A percentile compares a stretch with the other conserved stretches of the same genome.
Conservation (phyloP, 2,888 invertebrate genomes). For the Drosophila paranaensis region DNA sequence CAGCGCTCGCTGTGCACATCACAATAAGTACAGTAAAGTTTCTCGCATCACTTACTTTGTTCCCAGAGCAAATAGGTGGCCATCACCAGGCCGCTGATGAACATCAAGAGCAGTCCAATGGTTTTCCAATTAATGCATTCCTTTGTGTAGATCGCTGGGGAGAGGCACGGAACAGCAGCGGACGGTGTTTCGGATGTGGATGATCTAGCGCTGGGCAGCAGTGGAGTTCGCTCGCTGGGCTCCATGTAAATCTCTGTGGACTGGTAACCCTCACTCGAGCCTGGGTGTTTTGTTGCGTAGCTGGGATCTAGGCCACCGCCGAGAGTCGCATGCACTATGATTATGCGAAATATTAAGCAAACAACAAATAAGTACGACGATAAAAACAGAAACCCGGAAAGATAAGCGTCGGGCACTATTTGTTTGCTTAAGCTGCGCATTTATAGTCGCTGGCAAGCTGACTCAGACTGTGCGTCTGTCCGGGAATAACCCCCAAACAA, state of each 20-base stretch:
- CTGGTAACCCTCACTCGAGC: neutral
- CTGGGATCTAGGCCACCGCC: neutral
- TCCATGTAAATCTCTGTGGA: slow-evolving; percentile 20
- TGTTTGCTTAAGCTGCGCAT: neutral
- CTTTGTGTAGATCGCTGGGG: slow-evolving; percentile 27
- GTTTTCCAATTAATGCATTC: slow-evolving; percentile 69
- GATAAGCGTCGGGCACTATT: slow-evolving; percentile 41
- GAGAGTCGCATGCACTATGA: slow-evolving; percentile 37
- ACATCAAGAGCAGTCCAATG: slow-evolving; percentile 67
- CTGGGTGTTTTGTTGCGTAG: slow-evolving; percentile 8
- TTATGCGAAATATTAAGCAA: slow-evolving; percentile 53
- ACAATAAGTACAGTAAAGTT: slow-evolving; percentile 1
- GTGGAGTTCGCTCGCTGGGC: slow-evolving; percentile 37
- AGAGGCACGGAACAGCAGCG: neutral
- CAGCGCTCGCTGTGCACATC: slow-evolving; percentile 1
- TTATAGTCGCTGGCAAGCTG: neutral
- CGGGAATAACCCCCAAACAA: neutral
- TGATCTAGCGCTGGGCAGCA: slow-evolving; percentile 23
- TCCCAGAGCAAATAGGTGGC: slow-evolving; percentile 79
- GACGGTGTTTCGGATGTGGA: slow-evolving; percentile 1
- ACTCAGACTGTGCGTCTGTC: neutral
- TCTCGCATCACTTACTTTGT: slow-evolving; percentile 75
- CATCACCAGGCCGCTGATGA: slow-evolving; percentile 66
- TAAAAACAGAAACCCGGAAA: slow-evolving; percentile 10
- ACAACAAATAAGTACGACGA: slow-evolving; percentile 57